Conservation (phyloP, 2,797 vertebrate genomes). For the Karalla daura region DNA sequence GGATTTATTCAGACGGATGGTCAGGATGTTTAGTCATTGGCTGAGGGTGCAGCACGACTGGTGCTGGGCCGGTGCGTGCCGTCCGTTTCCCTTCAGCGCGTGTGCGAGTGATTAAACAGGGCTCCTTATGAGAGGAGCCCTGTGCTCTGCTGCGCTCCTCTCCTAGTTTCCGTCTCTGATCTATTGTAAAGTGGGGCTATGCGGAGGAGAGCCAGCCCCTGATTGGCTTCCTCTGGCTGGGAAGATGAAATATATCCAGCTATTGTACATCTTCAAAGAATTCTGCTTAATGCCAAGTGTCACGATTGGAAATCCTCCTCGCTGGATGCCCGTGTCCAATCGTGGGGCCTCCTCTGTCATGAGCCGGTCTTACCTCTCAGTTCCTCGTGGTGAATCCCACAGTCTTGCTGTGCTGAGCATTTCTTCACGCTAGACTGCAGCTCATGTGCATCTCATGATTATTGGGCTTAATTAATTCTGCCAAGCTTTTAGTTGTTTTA, state of each 20-base stretch:
- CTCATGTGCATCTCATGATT: slow-evolving; percentile 30
- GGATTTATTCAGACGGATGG: slow-evolving; percentile 52
- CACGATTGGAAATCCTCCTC: slow-evolving; percentile 47
- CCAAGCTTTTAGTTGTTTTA: slow-evolving; percentile 48
- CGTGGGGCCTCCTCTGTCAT: slow-evolving; percentile 36
- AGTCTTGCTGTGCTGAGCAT: slow-evolving; percentile 40
- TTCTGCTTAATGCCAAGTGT: slow-evolving; percentile 41
- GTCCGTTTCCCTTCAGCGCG: slow-evolving; percentile 36
- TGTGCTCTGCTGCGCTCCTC: slow-evolving; percentile 46
- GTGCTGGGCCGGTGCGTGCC: slow-evolving; percentile 25
- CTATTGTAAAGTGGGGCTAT: slow-evolving; percentile 43
- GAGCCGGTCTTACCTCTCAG: slow-evolving; percentile 35
- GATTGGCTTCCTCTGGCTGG: slow-evolving; percentile 38
- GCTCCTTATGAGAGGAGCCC: slow-evolving; percentile 53
- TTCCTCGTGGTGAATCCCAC: slow-evolving; percentile 30
- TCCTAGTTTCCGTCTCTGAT: slow-evolving; percentile 44
- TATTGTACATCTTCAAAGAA: slow-evolving; percentile 41
- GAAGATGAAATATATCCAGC: slow-evolving; percentile 56
- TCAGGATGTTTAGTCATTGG: slow-evolving; percentile 58
- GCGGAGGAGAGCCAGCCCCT: slow-evolving; percentile 53
- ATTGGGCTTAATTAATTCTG: slow-evolving; percentile 57
- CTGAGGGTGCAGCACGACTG: slow-evolving; percentile 44
- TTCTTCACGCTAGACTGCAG: slow-evolving; percentile 26
- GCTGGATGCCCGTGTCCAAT: slow-evolving; percentile 32
- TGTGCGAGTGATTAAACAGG: slow-evolving; percentile 52